These are phyloP conservation scores for Petrolisthes cinctipes DNA, from an alignment of 2,888 invertebrate species.

Conservation along the genomic window DNA sequence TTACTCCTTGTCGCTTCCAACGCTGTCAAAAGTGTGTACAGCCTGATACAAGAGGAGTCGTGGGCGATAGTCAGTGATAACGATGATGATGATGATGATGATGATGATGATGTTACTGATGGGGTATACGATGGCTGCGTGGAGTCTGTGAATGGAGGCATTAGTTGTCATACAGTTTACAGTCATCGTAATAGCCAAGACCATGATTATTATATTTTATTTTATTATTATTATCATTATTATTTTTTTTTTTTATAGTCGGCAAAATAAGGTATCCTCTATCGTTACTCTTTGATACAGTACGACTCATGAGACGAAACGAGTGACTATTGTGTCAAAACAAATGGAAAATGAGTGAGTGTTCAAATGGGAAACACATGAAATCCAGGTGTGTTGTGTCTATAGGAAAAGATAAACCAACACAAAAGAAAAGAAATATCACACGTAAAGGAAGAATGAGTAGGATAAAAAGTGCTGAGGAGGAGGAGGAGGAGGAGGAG, in stretches of 20 bases:
- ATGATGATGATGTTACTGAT: background rate
- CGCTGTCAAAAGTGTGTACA: no score
- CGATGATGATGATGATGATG: background rate
- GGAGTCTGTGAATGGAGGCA: background rate
- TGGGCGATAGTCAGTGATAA: background rate
- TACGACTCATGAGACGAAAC: no score
- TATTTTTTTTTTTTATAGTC: no score
- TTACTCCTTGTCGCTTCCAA: no score
- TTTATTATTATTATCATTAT: no score
- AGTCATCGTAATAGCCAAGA: background rate
- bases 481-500: background rate
- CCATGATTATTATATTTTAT: background rate
- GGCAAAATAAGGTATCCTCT: no score
- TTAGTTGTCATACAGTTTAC: background rate
- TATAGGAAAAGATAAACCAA: constrained; percentile 11
- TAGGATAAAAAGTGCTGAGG: background rate
- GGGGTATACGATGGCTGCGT: background rate
- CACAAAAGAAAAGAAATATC: background rate
- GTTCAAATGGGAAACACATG: background rate
- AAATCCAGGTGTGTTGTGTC: background rate
- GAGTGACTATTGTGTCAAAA: no score
- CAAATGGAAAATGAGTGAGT: background rate
- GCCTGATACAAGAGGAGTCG: background rate
- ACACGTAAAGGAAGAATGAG: background rate
- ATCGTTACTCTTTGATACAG: no score